These are phyloP conservation scores for Thera britannica DNA, from an alignment of 2,888 invertebrate species.

Conservation along the genomic window DNA sequence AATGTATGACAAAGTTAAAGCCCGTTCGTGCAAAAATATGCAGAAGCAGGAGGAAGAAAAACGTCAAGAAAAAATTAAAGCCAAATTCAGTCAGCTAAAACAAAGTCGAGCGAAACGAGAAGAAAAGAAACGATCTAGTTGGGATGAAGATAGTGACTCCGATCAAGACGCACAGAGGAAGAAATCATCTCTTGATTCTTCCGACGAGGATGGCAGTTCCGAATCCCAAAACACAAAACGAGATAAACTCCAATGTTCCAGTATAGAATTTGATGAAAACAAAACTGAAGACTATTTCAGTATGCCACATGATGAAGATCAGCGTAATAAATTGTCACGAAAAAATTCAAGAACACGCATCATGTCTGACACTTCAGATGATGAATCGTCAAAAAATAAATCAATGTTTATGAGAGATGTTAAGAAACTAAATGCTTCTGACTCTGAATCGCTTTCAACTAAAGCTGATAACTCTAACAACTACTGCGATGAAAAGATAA, in stretches of 20 bases:
- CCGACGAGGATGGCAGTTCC: constrained; percentile 81
- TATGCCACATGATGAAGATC: constrained; percentile 77
- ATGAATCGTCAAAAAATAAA: constrained; percentile 84
- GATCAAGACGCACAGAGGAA: constrained; percentile 77
- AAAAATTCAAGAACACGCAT: constrained; percentile 90
- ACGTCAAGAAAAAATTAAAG: constrained; percentile 93
- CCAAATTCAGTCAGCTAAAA: constrained; percentile 94
- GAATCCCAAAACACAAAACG: constrained; percentile 74
- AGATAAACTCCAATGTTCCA: constrained; percentile 77
- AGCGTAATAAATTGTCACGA: constrained; percentile 84
- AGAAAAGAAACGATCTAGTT: constrained; percentile 95
- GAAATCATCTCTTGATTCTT: constrained; percentile 80
- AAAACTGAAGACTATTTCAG: constrained; percentile 81
- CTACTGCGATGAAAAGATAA: constrained; percentile 59
- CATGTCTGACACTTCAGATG: constrained; percentile 91
- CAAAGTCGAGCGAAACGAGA: constrained; percentile 94
- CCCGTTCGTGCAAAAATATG: constrained; percentile 96
- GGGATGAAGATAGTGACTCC: constrained; percentile 94
- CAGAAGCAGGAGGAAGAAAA: constrained; percentile 96
- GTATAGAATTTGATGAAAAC: constrained; percentile 67
- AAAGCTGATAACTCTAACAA: constrained; percentile 60
- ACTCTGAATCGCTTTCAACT: constrained; percentile 59
- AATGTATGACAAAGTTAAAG: constrained; percentile 99
- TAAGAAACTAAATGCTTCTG: constrained; percentile 86
- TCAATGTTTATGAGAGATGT: constrained; percentile 68